Evolutionary conservation across 2,797 vertebrate species (phyloP).

Genomic region (Scyliorhinus canicula): DNA sequence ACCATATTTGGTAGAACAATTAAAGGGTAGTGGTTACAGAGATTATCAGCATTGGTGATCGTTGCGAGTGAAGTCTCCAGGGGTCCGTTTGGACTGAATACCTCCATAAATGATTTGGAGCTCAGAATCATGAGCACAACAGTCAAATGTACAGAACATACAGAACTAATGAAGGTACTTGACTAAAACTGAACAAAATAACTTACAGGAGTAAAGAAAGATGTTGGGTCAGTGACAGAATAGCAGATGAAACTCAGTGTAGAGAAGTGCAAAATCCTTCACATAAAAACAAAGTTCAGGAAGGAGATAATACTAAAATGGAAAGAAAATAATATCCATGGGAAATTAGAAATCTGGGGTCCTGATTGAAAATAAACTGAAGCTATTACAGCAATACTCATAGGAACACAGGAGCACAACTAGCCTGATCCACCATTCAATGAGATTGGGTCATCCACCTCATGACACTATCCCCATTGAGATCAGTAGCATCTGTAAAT

Average conservation of each 20-base stretch:
- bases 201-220: background rate
- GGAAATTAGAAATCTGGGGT: no score
- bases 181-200: background rate
- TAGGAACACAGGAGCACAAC: no score
- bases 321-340: no score
- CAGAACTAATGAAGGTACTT: background rate
- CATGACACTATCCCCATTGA: no score
- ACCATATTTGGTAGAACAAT: background rate
- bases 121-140: background rate
- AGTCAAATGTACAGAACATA: background rate
- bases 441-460: no score
- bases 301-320: no score
- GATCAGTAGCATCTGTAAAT: no score
- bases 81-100: background rate
- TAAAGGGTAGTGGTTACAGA: background rate
- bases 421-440: no score
- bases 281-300: no score
- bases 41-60: background rate
- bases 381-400: no score
- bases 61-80: background rate
- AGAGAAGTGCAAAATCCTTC: background rate
- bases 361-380: no score
- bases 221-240: background rate
- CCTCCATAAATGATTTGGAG: background rate
- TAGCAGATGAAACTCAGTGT: background rate